Base-by-base conservation (phyloP, 2,888 invertebrate species). In the Subacronicta megacephala region DNA sequence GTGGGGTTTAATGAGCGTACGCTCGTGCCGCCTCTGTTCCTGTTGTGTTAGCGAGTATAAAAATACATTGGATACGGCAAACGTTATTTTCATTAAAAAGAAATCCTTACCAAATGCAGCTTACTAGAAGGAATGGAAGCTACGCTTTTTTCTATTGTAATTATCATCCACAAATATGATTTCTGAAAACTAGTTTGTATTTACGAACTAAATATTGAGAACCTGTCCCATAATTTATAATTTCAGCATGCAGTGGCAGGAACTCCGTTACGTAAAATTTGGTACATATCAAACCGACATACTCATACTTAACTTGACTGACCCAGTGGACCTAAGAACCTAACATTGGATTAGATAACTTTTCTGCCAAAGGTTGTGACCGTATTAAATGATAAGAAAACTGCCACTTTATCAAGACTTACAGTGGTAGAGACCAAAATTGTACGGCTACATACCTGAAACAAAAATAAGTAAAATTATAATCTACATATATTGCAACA, bases 1-100 rank as follows among this genome's bases (percentile, higher is more conserved):
- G 84, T 85, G 73, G 78, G 77, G 79, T 81, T 87, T 90, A 90
- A 90, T 90, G 88, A 87, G 85, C 83, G 76, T 83, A 77, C 67
- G 77, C 73, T 78, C 77, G 81, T 82, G 80, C 80, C 77, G 75
- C 73, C 71, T 75, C 76, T 79, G 79, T 81, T 81, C 77, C 74
- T 77, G 68, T 73, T 77, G 62, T 76, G 75, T 71, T 57, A 56
- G 41, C 47, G 62, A 70, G 73, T 77, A 71, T 67, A 46, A 74
- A 67, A 75, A 77, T 71, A 63, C 52, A 69, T 56, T 71, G 65
- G 67, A 75, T 72, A 69, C 62, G 68, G 72, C 61, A 69, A 56
- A 62, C 62, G 65, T 63, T 69, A 60, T 70, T 54, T 61, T 54
- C 33, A 40, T 52, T 46, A 17, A 46, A 26, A 18, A 23, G 40